Conservation (phyloP, 1,140 invertebrate genomes). For the Hyposmocoma kahamanoa region DNA sequence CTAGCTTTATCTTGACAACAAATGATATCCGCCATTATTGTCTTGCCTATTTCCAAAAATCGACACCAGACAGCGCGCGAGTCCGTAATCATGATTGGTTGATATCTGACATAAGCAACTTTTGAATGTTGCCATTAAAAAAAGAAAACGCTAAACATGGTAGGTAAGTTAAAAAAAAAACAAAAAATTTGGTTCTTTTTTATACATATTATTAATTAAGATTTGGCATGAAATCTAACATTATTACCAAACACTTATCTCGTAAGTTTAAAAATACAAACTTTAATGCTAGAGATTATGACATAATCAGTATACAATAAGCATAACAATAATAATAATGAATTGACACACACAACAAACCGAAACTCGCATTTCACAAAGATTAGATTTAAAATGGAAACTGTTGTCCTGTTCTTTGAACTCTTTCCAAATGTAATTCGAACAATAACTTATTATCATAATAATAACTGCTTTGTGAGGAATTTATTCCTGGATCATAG, state of each 20-base stretch:
- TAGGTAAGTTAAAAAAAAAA: too few species aligned
- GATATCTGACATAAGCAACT: too few species aligned
- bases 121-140: too few species aligned
- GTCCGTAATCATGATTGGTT: constrained; percentile 20
- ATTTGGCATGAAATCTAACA: too few species aligned
- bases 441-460: constrained; percentile 71
- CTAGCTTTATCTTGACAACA: constrained; percentile 51
- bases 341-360: constrained; percentile 35
- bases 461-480: constrained; percentile 64
- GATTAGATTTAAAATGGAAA: constrained; percentile 52
- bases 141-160: too few species aligned
- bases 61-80: constrained; percentile 53
- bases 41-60: constrained; percentile 40
- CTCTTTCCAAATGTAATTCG: constrained; percentile 71
- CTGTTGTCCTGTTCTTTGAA: constrained; percentile 68
- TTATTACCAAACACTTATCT: too few species aligned
- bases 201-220: too few species aligned
- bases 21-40: constrained; percentile 69
- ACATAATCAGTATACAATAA: constrained; percentile 34
- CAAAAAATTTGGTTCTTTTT: too few species aligned
- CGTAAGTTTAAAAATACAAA: too few species aligned
- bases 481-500: constrained; percentile 67
- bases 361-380: constrained; percentile 17
- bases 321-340: constrained; percentile 28
- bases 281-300: too few species aligned